phyloP scores from a whole-genome alignment of 2,113 vertebrate genomes.

The Nettapus auritus region DNA sequence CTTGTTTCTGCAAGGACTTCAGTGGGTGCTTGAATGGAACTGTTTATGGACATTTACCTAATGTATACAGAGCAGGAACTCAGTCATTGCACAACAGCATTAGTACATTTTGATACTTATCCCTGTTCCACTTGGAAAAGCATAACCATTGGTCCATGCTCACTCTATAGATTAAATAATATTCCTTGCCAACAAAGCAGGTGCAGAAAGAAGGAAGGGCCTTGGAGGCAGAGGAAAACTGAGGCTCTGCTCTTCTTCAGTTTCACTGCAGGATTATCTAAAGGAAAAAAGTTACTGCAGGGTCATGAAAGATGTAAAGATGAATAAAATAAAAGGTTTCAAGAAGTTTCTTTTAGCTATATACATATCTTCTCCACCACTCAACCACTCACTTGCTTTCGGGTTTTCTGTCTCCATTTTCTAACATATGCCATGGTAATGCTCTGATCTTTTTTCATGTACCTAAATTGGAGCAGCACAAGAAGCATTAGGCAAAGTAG shows the following conservation, averaged over 20 bases:
- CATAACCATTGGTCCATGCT: neutral
- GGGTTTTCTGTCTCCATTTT: neutral
- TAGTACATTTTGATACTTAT: neutral
- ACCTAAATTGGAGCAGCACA: neutral
- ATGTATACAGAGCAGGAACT: neutral
- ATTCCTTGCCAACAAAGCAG: rapidly evolving
- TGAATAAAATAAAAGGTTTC: neutral
- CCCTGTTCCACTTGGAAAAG: neutral
- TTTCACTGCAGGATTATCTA: neutral
- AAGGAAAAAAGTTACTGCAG: neutral
- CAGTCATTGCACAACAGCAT: no score
- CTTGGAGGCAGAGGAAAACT: neutral
- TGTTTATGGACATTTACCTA: neutral
- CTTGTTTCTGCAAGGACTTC: neutral
- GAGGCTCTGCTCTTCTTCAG: neutral
- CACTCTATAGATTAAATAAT: neutral
- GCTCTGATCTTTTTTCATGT: neutral
- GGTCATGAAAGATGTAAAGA: neutral
- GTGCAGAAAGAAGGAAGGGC: neutral
- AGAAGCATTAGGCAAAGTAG: rapidly evolving
- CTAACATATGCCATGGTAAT: rapidly evolving
- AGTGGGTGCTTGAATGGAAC: neutral
- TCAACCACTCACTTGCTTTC: rapidly evolving
- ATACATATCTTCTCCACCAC: neutral
- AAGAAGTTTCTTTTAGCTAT: neutral